Evolutionary conservation across 2,113 vertebrate genomes (phyloP), one percentile per base, ranked within the genome.

Genomic region (Aegypius monachus): DNA sequence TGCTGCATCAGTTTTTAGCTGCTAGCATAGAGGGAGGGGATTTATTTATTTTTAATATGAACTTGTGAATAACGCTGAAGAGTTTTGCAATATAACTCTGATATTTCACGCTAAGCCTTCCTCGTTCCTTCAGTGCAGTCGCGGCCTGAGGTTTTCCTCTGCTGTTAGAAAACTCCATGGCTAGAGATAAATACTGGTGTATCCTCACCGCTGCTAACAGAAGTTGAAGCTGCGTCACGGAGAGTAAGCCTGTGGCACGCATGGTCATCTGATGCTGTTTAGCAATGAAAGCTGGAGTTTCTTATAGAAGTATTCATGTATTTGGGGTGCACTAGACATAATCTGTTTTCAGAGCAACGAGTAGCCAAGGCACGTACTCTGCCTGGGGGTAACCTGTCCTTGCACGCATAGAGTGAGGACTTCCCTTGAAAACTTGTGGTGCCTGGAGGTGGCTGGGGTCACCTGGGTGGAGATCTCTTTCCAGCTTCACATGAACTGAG

Each of bases 11-110:
- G 18, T 73, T 2, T 78, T 34, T 27, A 91, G 32, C 59, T 73
- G 45, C 55, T 45, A 22, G 45, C 0, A 0, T 27, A n/a, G 56
- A 38, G 16, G 15, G 31, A 32, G 18, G 22, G 16, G 13, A 9
- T 16, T 52, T 45, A 14, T 22, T 80, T 80, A 4, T 38, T 79
- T 91, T 78, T 45, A 59, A 14, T 29, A 42, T 3, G n/a, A 38
- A 19, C 40, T 80, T 29, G 9, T 56, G 52, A 65, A 16, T 67
- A 65, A 23, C 3, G 2, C 48, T 43, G 40, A 45, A 23, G 14
- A n/a, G 42, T 80, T 91, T 23, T n/a, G 67, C 1, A 2, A 1
- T 71, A 1, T 9, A 62, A 38, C 19, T 26, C 29, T 25, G 70
- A 6, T 31, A 8, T 63, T 90, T 72, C 43, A 11, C 32, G 53